phyloP scores from a whole-genome alignment of 35 echinoderm and acorn worm species.

The Stichopus chloronotus region DNA sequence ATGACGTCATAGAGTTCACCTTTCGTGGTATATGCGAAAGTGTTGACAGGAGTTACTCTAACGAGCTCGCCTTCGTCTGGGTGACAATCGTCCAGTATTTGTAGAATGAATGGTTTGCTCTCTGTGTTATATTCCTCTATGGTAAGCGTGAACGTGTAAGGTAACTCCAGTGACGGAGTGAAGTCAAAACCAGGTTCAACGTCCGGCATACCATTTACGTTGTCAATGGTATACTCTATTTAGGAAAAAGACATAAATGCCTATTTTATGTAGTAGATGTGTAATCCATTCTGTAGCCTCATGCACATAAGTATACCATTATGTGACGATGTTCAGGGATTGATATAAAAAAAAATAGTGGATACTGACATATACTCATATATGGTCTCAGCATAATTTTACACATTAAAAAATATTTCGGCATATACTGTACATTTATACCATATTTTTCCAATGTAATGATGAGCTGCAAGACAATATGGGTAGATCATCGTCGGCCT shows the following conservation, averaged over 20 bases:
- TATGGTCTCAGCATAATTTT: not conserved
- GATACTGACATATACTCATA: too few species aligned
- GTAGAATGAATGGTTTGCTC: not conserved
- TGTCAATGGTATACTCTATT: not conserved
- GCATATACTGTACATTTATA: too few species aligned
- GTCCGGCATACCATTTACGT: not conserved
- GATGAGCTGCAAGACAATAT: too few species aligned
- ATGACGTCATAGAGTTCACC: not conserved
- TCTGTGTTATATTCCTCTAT: not conserved
- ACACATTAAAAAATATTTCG: not conserved
- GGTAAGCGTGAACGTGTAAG: not conserved
- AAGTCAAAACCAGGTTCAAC: slow-evolving; percentile 9
- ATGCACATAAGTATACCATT: too few species aligned
- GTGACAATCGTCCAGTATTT: not conserved
- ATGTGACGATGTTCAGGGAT: too few species aligned
- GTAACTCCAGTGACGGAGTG: not conserved
- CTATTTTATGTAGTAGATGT: too few species aligned
- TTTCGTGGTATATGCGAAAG: not conserved
- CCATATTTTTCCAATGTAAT: too few species aligned
- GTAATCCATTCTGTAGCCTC: too few species aligned
- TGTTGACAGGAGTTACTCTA: not conserved
- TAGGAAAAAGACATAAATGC: not conserved
- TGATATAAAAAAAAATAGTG: too few species aligned
- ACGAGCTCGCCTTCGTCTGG: not conserved
- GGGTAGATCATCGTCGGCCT: too few species aligned